Evolutionary conservation across 2,797 vertebrate species (phyloP).

Genomic region (Pangasius macronema): DNA sequence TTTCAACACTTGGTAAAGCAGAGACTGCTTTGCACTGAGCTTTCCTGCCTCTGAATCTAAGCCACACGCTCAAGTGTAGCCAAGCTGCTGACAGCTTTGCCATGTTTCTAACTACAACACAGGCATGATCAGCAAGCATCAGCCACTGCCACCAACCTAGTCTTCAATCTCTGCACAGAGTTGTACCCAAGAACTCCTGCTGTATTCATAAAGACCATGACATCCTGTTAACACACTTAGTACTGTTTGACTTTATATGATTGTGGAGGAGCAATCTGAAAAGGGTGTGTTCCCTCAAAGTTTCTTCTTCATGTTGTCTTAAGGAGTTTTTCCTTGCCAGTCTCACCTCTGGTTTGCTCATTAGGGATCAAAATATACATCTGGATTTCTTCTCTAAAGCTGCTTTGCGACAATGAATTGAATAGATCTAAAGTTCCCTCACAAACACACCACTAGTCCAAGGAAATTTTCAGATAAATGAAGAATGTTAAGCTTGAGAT

Average conservation of each 20-base stretch:
- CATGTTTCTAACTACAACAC: conserved; percentile 41
- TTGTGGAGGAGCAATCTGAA: background rate
- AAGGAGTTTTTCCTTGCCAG: background rate
- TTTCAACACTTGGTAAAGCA: background rate
- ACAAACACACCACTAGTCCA: background rate
- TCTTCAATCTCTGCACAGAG: background rate
- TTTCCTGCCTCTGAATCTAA: background rate
- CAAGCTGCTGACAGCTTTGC: conserved; percentile 27
- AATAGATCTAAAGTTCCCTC: background rate
- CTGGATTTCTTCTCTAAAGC: background rate
- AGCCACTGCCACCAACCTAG: background rate
- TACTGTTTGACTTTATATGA: background rate
- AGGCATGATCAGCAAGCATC: background rate
- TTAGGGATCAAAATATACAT: background rate
- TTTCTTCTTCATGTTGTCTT: background rate
- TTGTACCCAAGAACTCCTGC: background rate
- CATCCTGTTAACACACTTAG: background rate
- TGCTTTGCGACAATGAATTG: background rate
- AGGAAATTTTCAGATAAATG: conserved; percentile 44
- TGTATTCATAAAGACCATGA: background rate
- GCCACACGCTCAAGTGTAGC: background rate
- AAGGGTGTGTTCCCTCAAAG: background rate
- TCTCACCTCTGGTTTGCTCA: background rate
- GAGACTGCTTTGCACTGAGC: background rate
- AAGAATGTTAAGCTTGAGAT: conserved; percentile 29